phyloP scores from a whole-genome alignment of 2,888 invertebrate genomes.

The Limnephilus rhombicus region DNA sequence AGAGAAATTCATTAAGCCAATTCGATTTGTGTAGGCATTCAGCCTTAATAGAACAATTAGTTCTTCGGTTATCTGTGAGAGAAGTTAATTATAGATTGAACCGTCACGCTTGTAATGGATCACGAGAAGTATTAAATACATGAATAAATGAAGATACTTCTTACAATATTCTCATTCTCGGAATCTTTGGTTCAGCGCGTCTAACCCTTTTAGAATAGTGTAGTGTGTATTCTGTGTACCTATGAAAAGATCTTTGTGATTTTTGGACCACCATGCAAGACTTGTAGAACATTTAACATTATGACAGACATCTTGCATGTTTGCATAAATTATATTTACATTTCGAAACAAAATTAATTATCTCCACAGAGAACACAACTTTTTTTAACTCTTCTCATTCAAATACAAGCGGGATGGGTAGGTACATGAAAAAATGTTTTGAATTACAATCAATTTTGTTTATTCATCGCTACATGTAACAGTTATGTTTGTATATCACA shows the following conservation, averaged over 20 bases:
- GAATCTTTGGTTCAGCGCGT: neutral
- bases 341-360: slow-evolving; percentile 20
- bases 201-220: neutral
- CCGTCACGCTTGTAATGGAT: neutral
- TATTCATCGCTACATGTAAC: slow-evolving; percentile 61
- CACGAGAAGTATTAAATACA: neutral
- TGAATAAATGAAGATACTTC: neutral
- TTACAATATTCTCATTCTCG: neutral
- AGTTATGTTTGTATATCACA: slow-evolving; percentile 62
- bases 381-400: neutral
- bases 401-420: neutral
- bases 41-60: slow-evolving; percentile 62
- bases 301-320: neutral
- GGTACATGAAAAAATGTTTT: slow-evolving; percentile 43
- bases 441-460: slow-evolving; percentile 61
- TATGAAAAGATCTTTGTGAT: neutral
- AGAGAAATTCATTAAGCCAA: slow-evolving; percentile 55
- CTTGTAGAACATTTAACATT: neutral
- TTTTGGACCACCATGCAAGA: neutral
- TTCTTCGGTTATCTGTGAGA: slow-evolving; percentile 52
- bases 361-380: neutral
- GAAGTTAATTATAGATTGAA: slow-evolving; percentile 51
- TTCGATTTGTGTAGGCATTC: slow-evolving; percentile 60
- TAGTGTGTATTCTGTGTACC: neutral
- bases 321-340: slow-evolving; percentile 24